These are phyloP conservation scores for Netelia virgata DNA, from an alignment of 2,888 invertebrate species.

Conservation along the genomic window DNA sequence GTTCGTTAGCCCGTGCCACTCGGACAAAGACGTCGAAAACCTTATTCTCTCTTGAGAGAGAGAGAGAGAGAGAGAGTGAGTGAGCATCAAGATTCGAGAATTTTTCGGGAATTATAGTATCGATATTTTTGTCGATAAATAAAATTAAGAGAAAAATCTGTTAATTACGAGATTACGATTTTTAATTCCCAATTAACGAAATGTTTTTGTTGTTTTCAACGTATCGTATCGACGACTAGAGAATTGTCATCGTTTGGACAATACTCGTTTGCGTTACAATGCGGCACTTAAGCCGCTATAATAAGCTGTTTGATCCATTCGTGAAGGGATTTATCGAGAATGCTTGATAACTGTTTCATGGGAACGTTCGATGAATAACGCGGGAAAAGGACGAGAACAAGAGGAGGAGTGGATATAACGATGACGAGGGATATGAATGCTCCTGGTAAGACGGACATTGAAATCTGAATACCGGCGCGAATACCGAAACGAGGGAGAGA, in stretches of 20 bases:
- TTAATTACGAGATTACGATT: no score
- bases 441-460: slow-evolving; percentile 26
- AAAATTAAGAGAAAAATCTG: no score
- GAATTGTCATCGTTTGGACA: slow-evolving; percentile 65
- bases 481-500: not conserved
- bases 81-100: no score
- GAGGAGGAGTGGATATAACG: slow-evolving; percentile 34
- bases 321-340: slow-evolving; percentile 69
- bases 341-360: slow-evolving; percentile 46
- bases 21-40: not conserved
- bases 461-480: slow-evolving; percentile 36
- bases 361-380: slow-evolving; percentile 28
- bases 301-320: slow-evolving; percentile 72
- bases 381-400: slow-evolving; percentile 26
- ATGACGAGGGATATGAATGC: slow-evolving; percentile 50
- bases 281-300: slow-evolving; percentile 67
- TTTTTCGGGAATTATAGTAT: no score
- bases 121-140: no score
- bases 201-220: no score
- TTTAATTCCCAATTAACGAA: no score
- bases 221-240: not conserved
- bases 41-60: no score
- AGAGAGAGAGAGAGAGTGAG: no score
- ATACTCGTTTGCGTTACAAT: slow-evolving; percentile 11
- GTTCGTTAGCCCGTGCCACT: not conserved